These are phyloP conservation scores for Heliconius ismenius DNA, from an alignment of 2,888 invertebrate species.

Conservation along the genomic window DNA sequence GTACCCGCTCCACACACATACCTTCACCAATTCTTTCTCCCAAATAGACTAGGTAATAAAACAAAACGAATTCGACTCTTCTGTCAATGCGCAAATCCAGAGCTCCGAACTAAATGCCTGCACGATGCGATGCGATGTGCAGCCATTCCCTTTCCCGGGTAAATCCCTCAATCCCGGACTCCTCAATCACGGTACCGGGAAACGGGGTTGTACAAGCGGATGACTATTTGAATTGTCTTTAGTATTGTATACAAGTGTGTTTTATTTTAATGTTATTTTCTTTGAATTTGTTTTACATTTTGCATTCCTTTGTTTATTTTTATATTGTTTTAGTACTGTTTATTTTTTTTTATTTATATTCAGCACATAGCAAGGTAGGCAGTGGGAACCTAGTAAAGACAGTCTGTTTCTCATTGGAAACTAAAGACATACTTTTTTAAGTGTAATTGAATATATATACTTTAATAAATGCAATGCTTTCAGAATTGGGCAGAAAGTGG, in stretches of 20 bases:
- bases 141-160: conserved; percentile 49
- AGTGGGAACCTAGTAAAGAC: no score
- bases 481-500: no score
- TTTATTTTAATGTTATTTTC: conserved; percentile 31
- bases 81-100: conserved; percentile 58
- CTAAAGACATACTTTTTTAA: not conserved
- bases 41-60: conserved; percentile 43
- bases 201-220: conserved; percentile 50
- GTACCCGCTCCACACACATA: not conserved
- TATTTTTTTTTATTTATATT: no score
- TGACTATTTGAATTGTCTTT: conserved; percentile 40
- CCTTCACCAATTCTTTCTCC: not conserved
- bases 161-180: conserved; percentile 54
- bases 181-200: conserved; percentile 55
- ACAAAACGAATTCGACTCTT: conserved; percentile 50
- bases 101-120: conserved; percentile 45
- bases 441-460: no score
- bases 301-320: not conserved
- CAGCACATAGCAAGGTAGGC: no score
- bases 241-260: conserved; percentile 24
- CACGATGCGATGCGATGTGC: conserved; percentile 51
- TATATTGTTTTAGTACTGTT: not conserved
- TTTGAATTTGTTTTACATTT: not conserved
- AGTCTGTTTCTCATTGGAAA: no score
- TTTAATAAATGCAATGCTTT: no score